Percentiles rank a stretch among this genome's conserved stretches.
These are phyloP conservation scores for Mythimna ferrago DNA, from an alignment of 2,888 invertebrate genomes.

Conservation along the genomic window DNA sequence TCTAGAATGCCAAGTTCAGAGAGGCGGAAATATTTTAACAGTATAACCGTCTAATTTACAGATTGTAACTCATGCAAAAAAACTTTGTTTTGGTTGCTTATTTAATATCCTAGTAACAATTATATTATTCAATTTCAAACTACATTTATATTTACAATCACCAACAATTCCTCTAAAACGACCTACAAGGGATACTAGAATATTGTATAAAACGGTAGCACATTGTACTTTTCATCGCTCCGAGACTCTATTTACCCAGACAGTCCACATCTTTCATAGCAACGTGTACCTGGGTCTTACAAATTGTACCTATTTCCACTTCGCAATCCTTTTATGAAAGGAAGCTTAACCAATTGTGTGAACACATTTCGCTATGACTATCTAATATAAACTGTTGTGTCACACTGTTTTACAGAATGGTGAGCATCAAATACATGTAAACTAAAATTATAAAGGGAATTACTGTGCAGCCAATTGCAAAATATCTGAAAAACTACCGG, in stretches of 20 bases:
- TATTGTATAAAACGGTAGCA: constrained; percentile 29
- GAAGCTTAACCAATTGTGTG: constrained; percentile 61
- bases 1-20: no score
- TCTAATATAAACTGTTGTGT: constrained; percentile 40
- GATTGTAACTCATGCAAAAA: no score
- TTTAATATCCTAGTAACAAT: no score
- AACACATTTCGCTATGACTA: constrained; percentile 28
- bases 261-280: constrained; percentile 41
- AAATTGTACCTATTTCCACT: constrained; percentile 57
- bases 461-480: neutral
- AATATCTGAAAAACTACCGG: no score
- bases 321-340: constrained; percentile 53
- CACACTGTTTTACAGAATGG: constrained; percentile 7
- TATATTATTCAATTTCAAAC: neutral
- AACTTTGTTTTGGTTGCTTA: no score
- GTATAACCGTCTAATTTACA: no score
- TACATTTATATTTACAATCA: neutral
- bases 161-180: constrained; percentile 30
- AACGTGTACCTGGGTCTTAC: constrained; percentile 32
- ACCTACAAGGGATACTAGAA: constrained; percentile 1
- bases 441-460: neutral
- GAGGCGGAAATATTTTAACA: no score
- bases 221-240: constrained; percentile 16
- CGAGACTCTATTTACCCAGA: constrained; percentile 33
- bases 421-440: neutral